A percentile compares a stretch with the other conserved stretches of the same genome.
phyloP scores from a whole-genome alignment of 1,140 invertebrate species.

The Drosophila bipectinata region DNA sequence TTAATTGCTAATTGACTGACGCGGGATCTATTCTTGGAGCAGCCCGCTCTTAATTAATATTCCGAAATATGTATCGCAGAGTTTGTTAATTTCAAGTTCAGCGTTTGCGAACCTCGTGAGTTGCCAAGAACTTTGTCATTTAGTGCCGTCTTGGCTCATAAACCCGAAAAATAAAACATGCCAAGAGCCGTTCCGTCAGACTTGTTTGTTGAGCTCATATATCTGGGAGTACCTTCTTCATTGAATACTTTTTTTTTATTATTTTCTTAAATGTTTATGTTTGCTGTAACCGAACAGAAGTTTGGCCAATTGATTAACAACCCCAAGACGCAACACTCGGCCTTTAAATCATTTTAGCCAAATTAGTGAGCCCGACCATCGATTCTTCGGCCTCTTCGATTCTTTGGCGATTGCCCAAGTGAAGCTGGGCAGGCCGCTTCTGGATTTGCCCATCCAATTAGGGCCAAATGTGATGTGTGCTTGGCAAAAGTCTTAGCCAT shows the following conservation, averaged over 20 bases:
- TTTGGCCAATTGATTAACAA: conserved; percentile 71
- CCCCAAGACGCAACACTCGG: conserved; percentile 26
- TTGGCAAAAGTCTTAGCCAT: conserved; percentile 18
- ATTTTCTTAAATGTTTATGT: conserved; percentile 3
- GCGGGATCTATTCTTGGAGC: conserved; percentile 62
- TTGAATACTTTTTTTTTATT: not conserved
- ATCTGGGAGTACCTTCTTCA: conserved; percentile 18
- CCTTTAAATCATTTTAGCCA: conserved; percentile 29
- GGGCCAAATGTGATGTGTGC: conserved; percentile 40
- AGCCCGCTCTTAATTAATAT: conserved; percentile 41
- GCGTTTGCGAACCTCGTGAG: conserved; percentile 17
- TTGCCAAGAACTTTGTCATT: conserved; percentile 62
- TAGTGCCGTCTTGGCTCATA: conserved; percentile 51
- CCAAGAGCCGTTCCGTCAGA: conserved; percentile 3
- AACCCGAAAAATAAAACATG: conserved; percentile 40
- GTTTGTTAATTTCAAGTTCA: conserved; percentile 61
- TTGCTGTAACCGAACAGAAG: conserved; percentile 36
- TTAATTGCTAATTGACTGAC: conserved; percentile 58
- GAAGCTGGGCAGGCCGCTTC: conserved; percentile 12
- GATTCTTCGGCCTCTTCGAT: conserved; percentile 17
- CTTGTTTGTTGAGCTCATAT: conserved; percentile 17
- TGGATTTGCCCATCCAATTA: conserved; percentile 49
- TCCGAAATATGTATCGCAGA: conserved; percentile 45
- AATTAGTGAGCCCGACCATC: conserved; percentile 31
- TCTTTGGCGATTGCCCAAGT: conserved; percentile 39